Base-by-base conservation (phyloP, 1,140 invertebrate genomes). In the Sitodiplosis mosellana region DNA sequence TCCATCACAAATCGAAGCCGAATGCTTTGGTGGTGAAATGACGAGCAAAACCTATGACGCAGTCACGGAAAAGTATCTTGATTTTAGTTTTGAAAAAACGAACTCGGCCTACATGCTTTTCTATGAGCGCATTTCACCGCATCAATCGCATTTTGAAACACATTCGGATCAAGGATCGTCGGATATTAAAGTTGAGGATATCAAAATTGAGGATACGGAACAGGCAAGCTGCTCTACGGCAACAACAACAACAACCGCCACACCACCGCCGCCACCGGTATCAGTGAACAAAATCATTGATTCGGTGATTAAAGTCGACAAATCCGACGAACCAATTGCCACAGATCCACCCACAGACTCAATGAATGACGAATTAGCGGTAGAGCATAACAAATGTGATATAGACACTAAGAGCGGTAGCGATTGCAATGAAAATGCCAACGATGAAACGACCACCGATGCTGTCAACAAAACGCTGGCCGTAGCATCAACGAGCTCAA, bases 71-170 rank as follows among this genome's bases (percentile, higher is more conserved):
- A 94, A 94, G 59, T 94, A 93, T 58, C 87, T 95, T 83, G 91
- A 96, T 59, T 91, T 94, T 56, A 91, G 88, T 53, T 93, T 93
- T 64, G 91, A 96, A 63, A 96, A 95, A 69, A 94, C 90, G 1
- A 95, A 96, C 61, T 92, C 87, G 59, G 92, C 92, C 1, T 96
- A 96, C 58, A 96, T 96, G 92, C 63, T 96, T 42, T 95, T 96
- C 61, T 96, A 96, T 63, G 88, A 95, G 63, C 76, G 83, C 52
- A 76, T 71, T 48, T 67, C 71, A 20, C 56, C 68, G 0, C 58
- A 58, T n/a, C 42, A 47, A 37, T 42, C 46, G 1, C 61, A 67
- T 8, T 67, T 69, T 15, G 69, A 71, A 0, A 71, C 69, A n/a
- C 53, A 56, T 42, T 62, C 59, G 2, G 61, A 56, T 48, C 63